A percentile compares a stretch with the other conserved stretches of the same genome.
These are phyloP conservation scores for Halichondria panicea DNA, from an alignment of 37 sponge, comb jelly and placozoan species.

Conservation along the genomic window DNA sequence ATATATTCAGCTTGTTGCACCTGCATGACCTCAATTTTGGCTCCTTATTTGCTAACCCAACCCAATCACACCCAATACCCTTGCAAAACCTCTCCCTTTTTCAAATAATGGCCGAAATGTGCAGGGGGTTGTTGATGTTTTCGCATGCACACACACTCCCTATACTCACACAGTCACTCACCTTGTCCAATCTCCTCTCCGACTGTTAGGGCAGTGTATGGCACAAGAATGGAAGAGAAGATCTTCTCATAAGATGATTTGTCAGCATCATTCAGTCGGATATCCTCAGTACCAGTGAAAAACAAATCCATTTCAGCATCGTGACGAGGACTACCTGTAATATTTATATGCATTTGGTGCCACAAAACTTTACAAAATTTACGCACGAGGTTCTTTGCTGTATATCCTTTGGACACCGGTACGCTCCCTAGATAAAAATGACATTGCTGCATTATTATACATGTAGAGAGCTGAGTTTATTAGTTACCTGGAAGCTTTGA, in stretches of 20 bases:
- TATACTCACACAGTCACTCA: background rate
- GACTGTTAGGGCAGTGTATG: background rate
- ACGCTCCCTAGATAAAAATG: no score
- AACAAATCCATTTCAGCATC: background rate
- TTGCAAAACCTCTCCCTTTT: no score
- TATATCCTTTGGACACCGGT: background rate
- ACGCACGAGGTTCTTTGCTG: no score
- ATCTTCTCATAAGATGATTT: background rate
- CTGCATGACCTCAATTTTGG: background rate
- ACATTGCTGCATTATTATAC: no score
- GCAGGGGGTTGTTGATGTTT: no score
- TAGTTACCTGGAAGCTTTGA: no score
- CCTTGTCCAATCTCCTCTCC: conserved; percentile 1
- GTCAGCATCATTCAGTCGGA: background rate
- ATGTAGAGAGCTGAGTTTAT: no score
- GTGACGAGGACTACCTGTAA: background rate
- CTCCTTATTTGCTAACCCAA: background rate
- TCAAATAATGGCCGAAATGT: no score
- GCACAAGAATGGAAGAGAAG: background rate
- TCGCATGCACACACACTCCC: no score
- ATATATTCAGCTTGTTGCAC: background rate
- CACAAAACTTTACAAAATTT: no score
- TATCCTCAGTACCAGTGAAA: background rate
- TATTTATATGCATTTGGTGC: background rate
- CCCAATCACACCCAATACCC: no score